Conservation (phyloP, 2,888 invertebrate species). For the Chironomus riparius region DNA sequence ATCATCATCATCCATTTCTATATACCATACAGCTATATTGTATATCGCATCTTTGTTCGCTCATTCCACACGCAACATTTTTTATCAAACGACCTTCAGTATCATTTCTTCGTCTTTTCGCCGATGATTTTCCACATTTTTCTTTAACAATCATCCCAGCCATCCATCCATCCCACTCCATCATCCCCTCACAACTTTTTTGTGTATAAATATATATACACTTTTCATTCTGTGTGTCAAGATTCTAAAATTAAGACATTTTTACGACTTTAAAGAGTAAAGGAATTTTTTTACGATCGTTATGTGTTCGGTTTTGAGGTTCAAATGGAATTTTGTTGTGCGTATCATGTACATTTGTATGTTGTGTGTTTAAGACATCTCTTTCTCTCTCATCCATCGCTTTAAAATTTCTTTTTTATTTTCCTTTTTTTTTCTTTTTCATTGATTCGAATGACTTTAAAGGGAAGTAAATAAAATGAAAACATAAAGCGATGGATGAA, state of each 20-base stretch:
- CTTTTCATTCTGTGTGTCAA: neutral
- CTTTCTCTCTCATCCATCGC: neutral
- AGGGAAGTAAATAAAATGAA: neutral
- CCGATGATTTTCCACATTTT: slow-evolving; percentile 18
- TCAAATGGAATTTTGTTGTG: no score
- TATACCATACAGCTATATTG: neutral
- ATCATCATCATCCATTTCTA: neutral
- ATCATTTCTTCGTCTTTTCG: neutral
- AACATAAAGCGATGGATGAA: no score
- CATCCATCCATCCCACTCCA: neutral
- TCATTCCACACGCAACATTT: neutral
- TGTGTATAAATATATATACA: neutral
- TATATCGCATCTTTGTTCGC: neutral
- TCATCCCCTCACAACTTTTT: neutral
- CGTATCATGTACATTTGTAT: no score
- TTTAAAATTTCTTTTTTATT: neutral
- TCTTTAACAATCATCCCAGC: no score
- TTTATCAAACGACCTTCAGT: slow-evolving; percentile 21
- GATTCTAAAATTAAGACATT: slow-evolving; percentile 3
- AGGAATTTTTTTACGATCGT: neutral
- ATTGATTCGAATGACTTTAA: neutral
- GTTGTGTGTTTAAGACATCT: neutral
- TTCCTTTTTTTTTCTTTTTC: no score
- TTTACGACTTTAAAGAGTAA: neutral
- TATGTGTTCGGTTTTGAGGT: neutral